Base-by-base conservation (phyloP, 1,140 invertebrate species). In the Drosophila navojoa region DNA sequence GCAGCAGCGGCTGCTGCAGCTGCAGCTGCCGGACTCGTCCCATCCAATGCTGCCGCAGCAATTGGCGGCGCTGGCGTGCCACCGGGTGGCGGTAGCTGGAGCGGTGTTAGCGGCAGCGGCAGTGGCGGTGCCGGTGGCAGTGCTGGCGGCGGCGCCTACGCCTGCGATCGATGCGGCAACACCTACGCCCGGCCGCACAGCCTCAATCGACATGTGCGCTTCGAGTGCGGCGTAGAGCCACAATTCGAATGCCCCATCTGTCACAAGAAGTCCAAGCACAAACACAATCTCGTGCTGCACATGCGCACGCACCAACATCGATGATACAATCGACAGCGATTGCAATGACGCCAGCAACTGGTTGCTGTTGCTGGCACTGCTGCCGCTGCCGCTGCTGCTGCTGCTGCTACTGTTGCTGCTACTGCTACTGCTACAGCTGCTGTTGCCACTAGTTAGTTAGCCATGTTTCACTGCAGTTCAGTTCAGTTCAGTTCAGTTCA, bases 211-310 rank as follows among this genome's bases (percentile, higher is more conserved):
- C 95, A 96, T 71, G 93, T 95, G 45, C 93, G 93, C 64, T 95
- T 95, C 77, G 95, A 95, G 70, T 95, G 95, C 74, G 95, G 95
- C 32, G 93, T 95, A 16, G 79, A 94, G 61, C 94, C 94, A 0
- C 93, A 92, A 57, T 94, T 94, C 77, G 92, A 93, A 49, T 95
- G 94, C 76, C 93, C 93, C 11, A 92, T 93, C 69, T 95, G 94
- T 79, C 93, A 94, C 77, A 94, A 94, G 86, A 93, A 93, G 58
- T 95, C 94, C 22, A 94, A 94, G 78, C 93, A 94, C 68, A 94
- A 94, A 81, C 93, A 94, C 71, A 93, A 94, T 81, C 92, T 94
- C 57, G 93, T 93, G 64, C 90, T 93, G 71, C 93, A 94, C 63
- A 94, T 94, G 93, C 92, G 93, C 70, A 94, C 93, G 25, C 93